These are phyloP conservation scores for Junco hyemalis DNA, from an alignment of 2,113 vertebrate species.

Conservation along the genomic window DNA sequence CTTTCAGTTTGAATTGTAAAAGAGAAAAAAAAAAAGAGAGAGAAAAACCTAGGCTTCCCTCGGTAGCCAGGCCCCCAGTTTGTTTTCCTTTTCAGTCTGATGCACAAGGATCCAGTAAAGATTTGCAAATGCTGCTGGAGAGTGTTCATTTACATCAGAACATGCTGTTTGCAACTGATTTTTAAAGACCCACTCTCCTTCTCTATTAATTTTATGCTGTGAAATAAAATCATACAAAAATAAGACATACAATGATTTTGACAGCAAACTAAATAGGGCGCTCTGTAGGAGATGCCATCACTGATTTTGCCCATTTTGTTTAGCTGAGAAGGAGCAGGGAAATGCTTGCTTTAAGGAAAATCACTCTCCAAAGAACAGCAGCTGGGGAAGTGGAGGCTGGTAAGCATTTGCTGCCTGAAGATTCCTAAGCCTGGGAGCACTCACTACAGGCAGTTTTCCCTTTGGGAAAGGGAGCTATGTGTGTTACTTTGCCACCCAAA, in stretches of 20 bases:
- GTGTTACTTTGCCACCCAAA: neutral
- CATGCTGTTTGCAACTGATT: neutral
- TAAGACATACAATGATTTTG: neutral
- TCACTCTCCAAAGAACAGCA: neutral
- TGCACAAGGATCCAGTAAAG: neutral
- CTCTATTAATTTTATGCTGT: slow-evolving; percentile 9
- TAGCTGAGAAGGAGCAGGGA: neutral
- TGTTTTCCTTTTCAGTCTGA: slow-evolving; percentile 12
- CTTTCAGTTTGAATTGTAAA: neutral
- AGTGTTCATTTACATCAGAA: slow-evolving; percentile 19
- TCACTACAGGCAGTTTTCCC: neutral
- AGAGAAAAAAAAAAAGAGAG: neutral
- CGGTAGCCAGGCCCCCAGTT: neutral
- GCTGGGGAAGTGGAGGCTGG: neutral
- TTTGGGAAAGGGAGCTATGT: neutral
- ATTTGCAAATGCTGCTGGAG: slow-evolving; percentile 2
- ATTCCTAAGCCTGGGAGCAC: neutral
- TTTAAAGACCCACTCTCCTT: neutral
- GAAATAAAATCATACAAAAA: slow-evolving; percentile 14
- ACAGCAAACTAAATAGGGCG: neutral
- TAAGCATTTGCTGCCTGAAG: neutral
- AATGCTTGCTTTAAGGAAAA: neutral
- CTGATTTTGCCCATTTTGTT: neutral
- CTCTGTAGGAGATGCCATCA: neutral
- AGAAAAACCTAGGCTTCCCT: neutral